Evolutionary conservation across 2,797 vertebrate genomes (phyloP), one percentile per base, ranked within the genome.

Genomic region (Champsocephalus esox): DNA sequence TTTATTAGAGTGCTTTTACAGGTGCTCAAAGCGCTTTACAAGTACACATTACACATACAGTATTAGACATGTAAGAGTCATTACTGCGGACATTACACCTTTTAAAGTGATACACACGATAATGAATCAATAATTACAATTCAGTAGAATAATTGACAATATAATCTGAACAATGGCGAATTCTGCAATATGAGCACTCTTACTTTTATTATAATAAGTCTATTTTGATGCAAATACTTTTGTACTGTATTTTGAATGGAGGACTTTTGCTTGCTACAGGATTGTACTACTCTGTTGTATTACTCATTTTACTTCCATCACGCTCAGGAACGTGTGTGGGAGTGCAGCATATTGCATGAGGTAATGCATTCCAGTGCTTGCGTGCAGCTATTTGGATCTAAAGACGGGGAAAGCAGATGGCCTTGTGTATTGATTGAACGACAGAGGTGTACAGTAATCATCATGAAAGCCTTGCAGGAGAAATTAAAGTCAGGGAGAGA

Each of bases 401-500:
- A 81, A 80, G 65, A 84, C 73, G 64, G 67, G 75, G 66, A 69
- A 79, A 66, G 71, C 52, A 67, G 67, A 68, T 45, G 68, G 69
- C 38, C 46, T 67, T 66, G 60, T 14, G 69, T 75, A 86, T 82
- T 90, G 89, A 92, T 87, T 87, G 67, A 85, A 78, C 78, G 64
- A 80, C 77, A 83, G 84, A 85, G 75, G 86, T 86, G 82, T 80
- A 83, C 73, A 66, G 88, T 88, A 89, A 92, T 92, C 86, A 88
- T 75, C 76, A 85, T 81, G 87, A 92, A 88, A 91, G 83, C 87
- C 77, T 83, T 75, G 82, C 65, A 68, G 83, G 71, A 89, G 77
- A 90, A 89, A 88, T 91, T 83, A 89, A 81, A 87, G 67, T 66
- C 2, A 1, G 65, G 17, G 75, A 4, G 72, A 13, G 61, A 8